These are phyloP conservation scores for Phortica magna DNA, from an alignment of 2,888 invertebrate genomes.

Conservation along the genomic window DNA sequence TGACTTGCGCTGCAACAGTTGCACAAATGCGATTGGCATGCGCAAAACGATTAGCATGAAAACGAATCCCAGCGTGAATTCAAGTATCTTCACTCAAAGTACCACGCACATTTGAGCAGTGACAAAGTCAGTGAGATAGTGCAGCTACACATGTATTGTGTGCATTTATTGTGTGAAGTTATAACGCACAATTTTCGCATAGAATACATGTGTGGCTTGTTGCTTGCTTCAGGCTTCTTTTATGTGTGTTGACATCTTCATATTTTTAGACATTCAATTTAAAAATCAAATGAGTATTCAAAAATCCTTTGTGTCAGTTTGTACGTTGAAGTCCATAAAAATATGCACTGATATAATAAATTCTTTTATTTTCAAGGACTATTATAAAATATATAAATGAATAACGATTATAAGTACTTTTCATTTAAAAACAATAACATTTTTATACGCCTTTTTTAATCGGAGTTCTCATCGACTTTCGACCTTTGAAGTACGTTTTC, in stretches of 20 bases:
- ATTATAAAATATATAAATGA: too few relatives aligned
- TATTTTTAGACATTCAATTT: too few relatives aligned
- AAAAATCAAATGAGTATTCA: too few relatives aligned
- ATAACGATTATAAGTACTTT: too few relatives aligned
- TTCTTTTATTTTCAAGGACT: too few relatives aligned
- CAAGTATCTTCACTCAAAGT: too few relatives aligned
- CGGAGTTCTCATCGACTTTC: constrained; percentile 2
- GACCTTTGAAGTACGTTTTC: not conserved
- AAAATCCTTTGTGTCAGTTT: too few relatives aligned
- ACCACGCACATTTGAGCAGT: not conserved
- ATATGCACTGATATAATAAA: too few relatives aligned
- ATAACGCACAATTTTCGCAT: not conserved
- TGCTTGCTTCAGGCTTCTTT: too few relatives aligned
- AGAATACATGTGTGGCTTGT: not conserved
- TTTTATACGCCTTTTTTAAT: not conserved
- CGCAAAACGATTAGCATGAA: too few relatives aligned
- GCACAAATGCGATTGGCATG: not conserved
- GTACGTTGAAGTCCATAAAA: too few relatives aligned
- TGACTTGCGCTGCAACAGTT: not conserved
- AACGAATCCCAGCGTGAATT: too few relatives aligned
- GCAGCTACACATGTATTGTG: not conserved
- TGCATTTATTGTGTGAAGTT: not conserved
- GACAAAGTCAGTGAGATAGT: not conserved
- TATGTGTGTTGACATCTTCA: not conserved
- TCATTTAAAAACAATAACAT: not conserved